phyloP scores from a whole-genome alignment of 2,888 invertebrate species.

The Hemithea aestivaria region DNA sequence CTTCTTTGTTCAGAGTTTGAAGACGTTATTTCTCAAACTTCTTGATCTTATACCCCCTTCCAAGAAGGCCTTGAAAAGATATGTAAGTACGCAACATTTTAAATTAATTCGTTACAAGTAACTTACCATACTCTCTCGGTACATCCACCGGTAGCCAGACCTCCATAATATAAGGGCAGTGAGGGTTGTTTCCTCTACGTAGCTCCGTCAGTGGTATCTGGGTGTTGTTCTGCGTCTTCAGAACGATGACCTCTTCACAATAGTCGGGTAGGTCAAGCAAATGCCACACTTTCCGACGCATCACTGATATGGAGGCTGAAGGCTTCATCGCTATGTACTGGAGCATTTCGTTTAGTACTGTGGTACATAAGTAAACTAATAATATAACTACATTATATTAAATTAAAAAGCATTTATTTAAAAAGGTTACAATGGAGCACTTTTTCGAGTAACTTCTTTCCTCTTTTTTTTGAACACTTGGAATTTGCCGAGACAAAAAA shows the following conservation, averaged over 20 bases:
- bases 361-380: conserved; percentile 3
- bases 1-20: too few species aligned
- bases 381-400: too few species aligned
- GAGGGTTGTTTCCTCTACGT: conserved; percentile 62
- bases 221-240: conserved; percentile 45
- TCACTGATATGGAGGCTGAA: conserved; percentile 50
- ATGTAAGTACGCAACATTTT: too few species aligned
- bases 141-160: conserved; percentile 53
- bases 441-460: too few species aligned
- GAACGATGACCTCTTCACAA: conserved; percentile 63
- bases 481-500: too few species aligned
- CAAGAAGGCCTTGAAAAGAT: too few species aligned
- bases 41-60: too few species aligned
- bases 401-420: too few species aligned
- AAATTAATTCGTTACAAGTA: not conserved
- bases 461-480: too few species aligned
- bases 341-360: conserved; percentile 55
- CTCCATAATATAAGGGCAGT: conserved; percentile 59
- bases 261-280: conserved; percentile 64
- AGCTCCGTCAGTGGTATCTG: conserved; percentile 58
- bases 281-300: conserved; percentile 67
- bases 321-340: conserved; percentile 61
- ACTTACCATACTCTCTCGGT: conserved; percentile 32
- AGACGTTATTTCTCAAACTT: too few species aligned
- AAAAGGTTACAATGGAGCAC: too few species aligned